Evolutionary conservation across 2,113 vertebrate genomes (phyloP).

Genomic region (Piprites chloris): DNA sequence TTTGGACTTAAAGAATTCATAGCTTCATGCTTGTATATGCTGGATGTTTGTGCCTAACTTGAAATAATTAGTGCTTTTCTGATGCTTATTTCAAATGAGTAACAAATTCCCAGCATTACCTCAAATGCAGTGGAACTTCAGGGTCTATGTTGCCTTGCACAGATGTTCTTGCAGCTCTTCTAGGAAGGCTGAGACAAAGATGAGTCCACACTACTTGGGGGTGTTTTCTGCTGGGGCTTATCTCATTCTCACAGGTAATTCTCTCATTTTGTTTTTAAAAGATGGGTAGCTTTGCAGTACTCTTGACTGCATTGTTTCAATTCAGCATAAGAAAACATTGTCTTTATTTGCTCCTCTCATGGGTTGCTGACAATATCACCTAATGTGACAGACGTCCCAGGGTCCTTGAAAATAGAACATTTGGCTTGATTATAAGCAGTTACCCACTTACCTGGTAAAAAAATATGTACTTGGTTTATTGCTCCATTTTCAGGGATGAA

Average conservation of each 20-base stretch:
- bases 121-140: neutral
- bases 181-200: neutral
- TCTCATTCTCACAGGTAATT: neutral
- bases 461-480: neutral
- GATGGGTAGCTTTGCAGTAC: neutral
- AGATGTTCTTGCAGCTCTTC: neutral
- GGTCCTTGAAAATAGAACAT: neutral
- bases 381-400: neutral
- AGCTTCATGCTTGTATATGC: neutral
- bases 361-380: neutral
- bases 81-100: neutral
- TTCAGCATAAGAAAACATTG: neutral
- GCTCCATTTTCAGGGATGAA: neutral
- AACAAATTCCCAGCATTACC: neutral
- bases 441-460: neutral
- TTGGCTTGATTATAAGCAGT: slow-evolving; percentile 3
- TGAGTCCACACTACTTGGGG: neutral
- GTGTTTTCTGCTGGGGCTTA: neutral
- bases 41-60: neutral
- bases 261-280: neutral
- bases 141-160: accelerated
- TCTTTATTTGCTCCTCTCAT: neutral
- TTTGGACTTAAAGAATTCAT: neutral
- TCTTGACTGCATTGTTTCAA: neutral
- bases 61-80: neutral